Base-by-base conservation (phyloP, 1,140 invertebrate genomes). In the Apis florea region DNA sequence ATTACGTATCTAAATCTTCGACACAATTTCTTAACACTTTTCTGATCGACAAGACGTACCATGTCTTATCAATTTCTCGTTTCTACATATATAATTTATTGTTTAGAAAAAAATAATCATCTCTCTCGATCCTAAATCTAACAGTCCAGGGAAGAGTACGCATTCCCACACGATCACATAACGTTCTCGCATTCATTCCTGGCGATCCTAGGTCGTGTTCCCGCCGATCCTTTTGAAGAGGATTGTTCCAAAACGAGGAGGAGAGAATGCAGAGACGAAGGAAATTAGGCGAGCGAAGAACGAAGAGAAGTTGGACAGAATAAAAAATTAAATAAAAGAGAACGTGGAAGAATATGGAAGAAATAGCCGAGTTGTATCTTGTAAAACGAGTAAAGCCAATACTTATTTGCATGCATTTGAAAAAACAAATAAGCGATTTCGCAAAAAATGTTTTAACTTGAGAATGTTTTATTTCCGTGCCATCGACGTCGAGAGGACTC, bases 221-320 rank as follows among this genome's bases (percentile, higher is more conserved):
- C 15, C 24, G 59, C 8, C 58, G 78, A 73, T 73, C 59, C 61
- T 49, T 40, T 40, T 0, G 49, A 21, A n/a, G 15, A 21, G 40
- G 61, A 58, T 51, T 51, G 58, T 67, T n/a, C n/a, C 40, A 54
- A 21, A 24, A 49, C 51, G 49, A 40, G 31, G 26, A 40, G 51
- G 66, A 70, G 51, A 67, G 17, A 68, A 70, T 24, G 72, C 47
- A 80, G 26, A 69, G 77, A 54, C 17, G 24, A 49, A 54, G 74
- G 63, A 80, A 56, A 70, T 66, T 51, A 59, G 69, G 69, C 68
- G 21, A 72, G 56, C 77, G 78, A 73, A 83, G 77, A 80, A 59
- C 24, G 77, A 69, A 73, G 56, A 49, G 40, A 53, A 79, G 69
- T 63, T 59, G 40, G 53, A 40, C 4, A 5, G 31, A 40, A 40